Conservation (phyloP, 2,888 invertebrate species). For the Volucella zonaria region DNA sequence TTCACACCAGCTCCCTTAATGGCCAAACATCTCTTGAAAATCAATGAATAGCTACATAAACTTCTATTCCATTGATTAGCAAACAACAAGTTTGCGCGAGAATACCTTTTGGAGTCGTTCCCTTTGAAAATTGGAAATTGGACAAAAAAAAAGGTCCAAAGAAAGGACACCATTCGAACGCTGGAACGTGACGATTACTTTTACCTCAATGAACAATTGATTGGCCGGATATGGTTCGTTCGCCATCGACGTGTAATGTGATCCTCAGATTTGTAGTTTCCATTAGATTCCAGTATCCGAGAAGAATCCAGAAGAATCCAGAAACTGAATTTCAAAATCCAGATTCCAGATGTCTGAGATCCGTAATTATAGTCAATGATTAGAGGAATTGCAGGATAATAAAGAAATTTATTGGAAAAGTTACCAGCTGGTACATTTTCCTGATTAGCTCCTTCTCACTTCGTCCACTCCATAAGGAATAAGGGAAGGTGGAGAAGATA, state of each 20-base stretch:
- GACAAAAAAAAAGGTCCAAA: constrained; percentile 26
- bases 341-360: constrained; percentile 6
- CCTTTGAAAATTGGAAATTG: background rate
- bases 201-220: constrained; percentile 50
- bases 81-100: constrained; percentile 68
- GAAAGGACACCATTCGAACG: constrained; percentile 52
- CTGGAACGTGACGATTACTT: constrained; percentile 63
- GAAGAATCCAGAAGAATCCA: too few relatives aligned
- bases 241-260: constrained; percentile 43
- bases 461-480: too few relatives aligned
- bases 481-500: too few relatives aligned
- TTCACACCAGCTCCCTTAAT: background rate
- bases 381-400: constrained; percentile 68
- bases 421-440: constrained; percentile 54
- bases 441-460: constrained; percentile 41
- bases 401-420: constrained; percentile 72
- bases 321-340: too few relatives aligned
- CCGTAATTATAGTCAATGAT: constrained; percentile 71
- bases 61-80: constrained; percentile 69
- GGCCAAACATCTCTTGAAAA: constrained; percentile 12
- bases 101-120: constrained; percentile 51
- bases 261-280: constrained; percentile 26
- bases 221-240: constrained; percentile 58
- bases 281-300: too few relatives aligned
- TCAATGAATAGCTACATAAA: constrained; percentile 37